These are phyloP conservation scores for Pantelozetes paolii DNA, from an alignment of 2,888 invertebrate genomes.

Conservation along the genomic window DNA sequence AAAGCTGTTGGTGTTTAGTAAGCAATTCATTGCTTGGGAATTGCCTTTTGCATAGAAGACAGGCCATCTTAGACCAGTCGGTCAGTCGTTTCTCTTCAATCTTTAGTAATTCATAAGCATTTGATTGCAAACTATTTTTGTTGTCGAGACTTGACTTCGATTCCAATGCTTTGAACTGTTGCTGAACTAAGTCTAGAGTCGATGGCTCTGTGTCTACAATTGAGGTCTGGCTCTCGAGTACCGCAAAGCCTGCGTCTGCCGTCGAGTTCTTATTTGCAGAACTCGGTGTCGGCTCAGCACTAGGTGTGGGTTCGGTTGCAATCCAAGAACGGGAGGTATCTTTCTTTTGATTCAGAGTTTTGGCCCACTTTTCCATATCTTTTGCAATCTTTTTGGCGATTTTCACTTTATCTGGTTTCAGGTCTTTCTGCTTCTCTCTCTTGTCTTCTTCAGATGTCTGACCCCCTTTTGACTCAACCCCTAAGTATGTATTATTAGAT, in stretches of 20 bases:
- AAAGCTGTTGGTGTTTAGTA: constrained; percentile 80
- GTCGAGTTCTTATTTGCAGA: background rate
- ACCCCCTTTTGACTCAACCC: constrained; percentile 48
- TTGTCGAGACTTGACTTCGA: background rate
- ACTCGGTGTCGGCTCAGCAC: background rate
- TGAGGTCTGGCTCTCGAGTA: constrained; percentile 59
- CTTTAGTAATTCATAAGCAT: constrained; percentile 39
- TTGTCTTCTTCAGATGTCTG: constrained; percentile 56
- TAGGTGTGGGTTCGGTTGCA: background rate
- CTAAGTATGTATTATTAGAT: constrained; percentile 53
- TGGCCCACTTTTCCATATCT: constrained; percentile 93
- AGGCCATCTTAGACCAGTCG: constrained; percentile 83
- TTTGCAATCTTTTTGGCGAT: constrained; percentile 97
- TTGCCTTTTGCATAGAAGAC: constrained; percentile 88
- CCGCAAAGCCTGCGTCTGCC: constrained; percentile 88
- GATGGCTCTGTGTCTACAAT: constrained; percentile 39
- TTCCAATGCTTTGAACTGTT: background rate
- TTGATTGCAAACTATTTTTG: background rate
- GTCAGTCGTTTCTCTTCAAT: constrained; percentile 54
- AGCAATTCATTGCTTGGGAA: constrained; percentile 85
- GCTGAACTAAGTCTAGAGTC: background rate
- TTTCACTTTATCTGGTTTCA: constrained; percentile 87
- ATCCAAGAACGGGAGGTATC: constrained; percentile 57
- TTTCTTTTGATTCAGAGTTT: constrained; percentile 92
- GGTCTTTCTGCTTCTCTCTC: constrained; percentile 59